Evolutionary conservation across 2,113 vertebrate species (phyloP), one percentile per base, ranked within the genome.

Genomic region (Gallinago undulata): DNA sequence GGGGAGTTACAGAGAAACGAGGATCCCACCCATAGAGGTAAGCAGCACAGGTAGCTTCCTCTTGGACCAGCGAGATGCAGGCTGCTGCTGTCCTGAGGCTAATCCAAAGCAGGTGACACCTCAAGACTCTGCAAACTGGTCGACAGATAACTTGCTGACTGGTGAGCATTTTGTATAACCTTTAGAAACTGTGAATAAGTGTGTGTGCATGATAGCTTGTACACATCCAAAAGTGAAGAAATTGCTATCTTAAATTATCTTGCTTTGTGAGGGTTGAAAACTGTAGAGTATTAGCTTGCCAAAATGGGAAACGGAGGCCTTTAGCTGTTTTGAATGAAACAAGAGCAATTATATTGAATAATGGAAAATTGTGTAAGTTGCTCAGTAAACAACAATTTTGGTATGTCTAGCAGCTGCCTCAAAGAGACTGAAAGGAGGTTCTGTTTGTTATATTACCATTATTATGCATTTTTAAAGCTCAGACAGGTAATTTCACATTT

Each of bases 261-360:
- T 74, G 41, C 39, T 17, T 70, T 81, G 41, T 4, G 8, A 92
- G 28, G 19, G 30, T 3, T 92, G 88, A 80, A 89, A 90, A 53
- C 13, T n/a, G 53, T n/a, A 30, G 15, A 43, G 39, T 72, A 35
- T 82, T 78, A 88, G 45, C 59, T 87, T 89, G 93, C 60, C 68
- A 89, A 86, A 70, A 92, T 47, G 60, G 76, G 60, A 85, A 92
- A 66, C 5, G 41, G 77, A 23, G 33, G 5, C 24, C 9, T 93
- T 89, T 53, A 79, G 67, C 37, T 37, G 51, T 84, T 95, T 70
- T 84, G 89, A 95, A 62, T 33, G 33, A 84, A 93, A 89, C 2
- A 22, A 90, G 90, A 74, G 68, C 60, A 89, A 96, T 90, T 84
- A 75, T 12, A 18, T 67, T 84, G 78, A 96, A 92, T 84, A 90